Percentiles rank a stretch among this genome's conserved stretches.
These are phyloP conservation scores for Eupleurogrammus muticus DNA, from an alignment of 2,797 vertebrate genomes.

Conservation along the genomic window DNA sequence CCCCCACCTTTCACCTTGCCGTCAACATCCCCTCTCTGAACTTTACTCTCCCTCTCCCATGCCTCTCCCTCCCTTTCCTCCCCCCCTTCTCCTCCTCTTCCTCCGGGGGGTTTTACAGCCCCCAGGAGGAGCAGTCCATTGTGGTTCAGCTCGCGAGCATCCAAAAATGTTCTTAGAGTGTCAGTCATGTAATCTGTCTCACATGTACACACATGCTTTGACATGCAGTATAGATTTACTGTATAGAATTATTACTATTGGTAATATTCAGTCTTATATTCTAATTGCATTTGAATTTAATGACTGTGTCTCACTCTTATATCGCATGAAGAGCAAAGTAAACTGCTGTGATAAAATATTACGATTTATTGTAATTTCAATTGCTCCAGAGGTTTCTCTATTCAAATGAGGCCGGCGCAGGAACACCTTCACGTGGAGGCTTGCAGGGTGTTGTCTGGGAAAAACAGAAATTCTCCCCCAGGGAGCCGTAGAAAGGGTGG, in stretches of 20 bases:
- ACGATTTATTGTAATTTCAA: not conserved
- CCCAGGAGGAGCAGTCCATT: slow-evolving; percentile 79
- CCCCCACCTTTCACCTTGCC: slow-evolving; percentile 70
- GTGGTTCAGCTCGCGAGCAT: slow-evolving; percentile 69
- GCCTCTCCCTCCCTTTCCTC: slow-evolving; percentile 61
- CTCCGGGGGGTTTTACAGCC: slow-evolving; percentile 75
- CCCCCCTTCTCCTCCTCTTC: slow-evolving; percentile 66
- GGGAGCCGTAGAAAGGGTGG: slow-evolving; percentile 78
- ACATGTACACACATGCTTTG: slow-evolving; percentile 25
- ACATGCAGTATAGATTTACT: not conserved
- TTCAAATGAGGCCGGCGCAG: slow-evolving; percentile 11
- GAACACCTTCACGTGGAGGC: slow-evolving; percentile 50
- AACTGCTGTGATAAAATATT: too few species aligned
- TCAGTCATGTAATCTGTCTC: slow-evolving; percentile 40
- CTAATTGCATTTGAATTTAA: not conserved
- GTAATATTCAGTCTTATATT: not conserved
- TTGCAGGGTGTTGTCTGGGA: slow-evolving; percentile 87
- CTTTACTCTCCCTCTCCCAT: slow-evolving; percentile 62
- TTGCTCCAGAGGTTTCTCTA: not conserved
- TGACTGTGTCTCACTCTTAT: not conserved
- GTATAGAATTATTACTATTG: not conserved
- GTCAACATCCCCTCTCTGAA: slow-evolving; percentile 66
- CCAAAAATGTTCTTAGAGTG: slow-evolving; percentile 75
- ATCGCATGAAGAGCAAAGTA: not conserved
- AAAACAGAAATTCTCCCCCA: slow-evolving; percentile 78